Conservation (phyloP, 2,113 vertebrate species). For the Esox niger region DNA sequence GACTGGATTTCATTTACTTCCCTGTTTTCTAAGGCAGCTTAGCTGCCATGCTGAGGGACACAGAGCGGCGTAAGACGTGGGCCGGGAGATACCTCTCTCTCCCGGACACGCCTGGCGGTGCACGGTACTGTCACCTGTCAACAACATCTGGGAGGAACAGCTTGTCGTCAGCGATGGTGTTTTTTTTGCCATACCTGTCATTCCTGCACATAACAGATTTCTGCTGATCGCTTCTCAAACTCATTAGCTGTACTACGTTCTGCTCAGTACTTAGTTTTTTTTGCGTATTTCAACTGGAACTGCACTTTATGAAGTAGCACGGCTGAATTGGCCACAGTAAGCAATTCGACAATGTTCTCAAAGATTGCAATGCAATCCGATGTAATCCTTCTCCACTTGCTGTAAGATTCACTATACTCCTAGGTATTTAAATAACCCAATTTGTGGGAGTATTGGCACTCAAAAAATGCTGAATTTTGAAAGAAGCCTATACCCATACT, state of each 20-base stretch:
- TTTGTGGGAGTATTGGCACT: not conserved
- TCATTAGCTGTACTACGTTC: slow-evolving; percentile 51
- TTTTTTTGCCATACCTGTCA: slow-evolving; percentile 53
- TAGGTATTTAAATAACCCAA: not conserved
- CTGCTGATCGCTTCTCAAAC: slow-evolving; percentile 44
- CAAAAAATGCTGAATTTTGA: not conserved
- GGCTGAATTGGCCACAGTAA: slow-evolving; percentile 12
- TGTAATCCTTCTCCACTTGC: not conserved
- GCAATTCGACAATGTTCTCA: not conserved
- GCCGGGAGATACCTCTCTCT: slow-evolving; percentile 32
- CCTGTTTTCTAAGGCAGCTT: slow-evolving; percentile 29
- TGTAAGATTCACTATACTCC: not conserved
- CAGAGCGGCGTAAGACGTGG: slow-evolving; percentile 36
- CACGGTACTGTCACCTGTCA: slow-evolving; percentile 57
- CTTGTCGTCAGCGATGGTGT: slow-evolving; percentile 45
- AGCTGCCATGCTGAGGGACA: slow-evolving; percentile 4
- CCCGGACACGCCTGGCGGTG: slow-evolving; percentile 42
- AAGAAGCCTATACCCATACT: not conserved
- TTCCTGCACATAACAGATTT: slow-evolving; percentile 53
- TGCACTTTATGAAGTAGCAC: slow-evolving; percentile 28
- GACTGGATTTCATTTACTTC: slow-evolving; percentile 22
- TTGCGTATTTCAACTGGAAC: slow-evolving; percentile 43
- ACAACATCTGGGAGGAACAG: slow-evolving; percentile 63
- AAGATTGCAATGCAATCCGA: not conserved
- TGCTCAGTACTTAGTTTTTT: slow-evolving; percentile 23